Percentiles rank a stretch among this genome's conserved stretches.
Evolutionary conservation across 2,888 invertebrate species (phyloP).

Genomic region (Embidobia sp.): DNA sequence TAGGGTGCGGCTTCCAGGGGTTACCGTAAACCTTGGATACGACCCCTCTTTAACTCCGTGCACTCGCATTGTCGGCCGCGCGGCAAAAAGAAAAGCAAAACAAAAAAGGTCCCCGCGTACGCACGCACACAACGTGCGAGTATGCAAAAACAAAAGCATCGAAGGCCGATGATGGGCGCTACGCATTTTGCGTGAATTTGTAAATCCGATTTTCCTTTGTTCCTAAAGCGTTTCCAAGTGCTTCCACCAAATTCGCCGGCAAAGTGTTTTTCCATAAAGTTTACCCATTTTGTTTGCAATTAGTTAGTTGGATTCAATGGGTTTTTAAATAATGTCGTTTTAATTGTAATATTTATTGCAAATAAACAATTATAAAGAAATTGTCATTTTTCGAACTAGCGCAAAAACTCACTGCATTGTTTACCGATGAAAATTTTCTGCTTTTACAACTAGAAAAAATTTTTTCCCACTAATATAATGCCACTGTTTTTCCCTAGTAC

Average conservation of each 20-base stretch:
- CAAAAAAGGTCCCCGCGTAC: conserved; percentile 15
- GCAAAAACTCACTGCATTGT: too few species aligned
- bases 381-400: too few species aligned
- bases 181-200: conserved; percentile 48
- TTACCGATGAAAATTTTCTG: too few species aligned
- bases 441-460: too few species aligned
- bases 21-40: conserved; percentile 52
- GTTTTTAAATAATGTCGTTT: too few species aligned
- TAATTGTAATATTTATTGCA: too few species aligned
- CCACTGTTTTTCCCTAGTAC: too few species aligned
- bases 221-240: conserved; percentile 28
- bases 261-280: background rate
- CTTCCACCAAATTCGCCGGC: background rate
- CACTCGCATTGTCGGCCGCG: too few species aligned
- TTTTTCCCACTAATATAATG: too few species aligned
- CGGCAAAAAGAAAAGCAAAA: conserved; percentile 24
- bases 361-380: too few species aligned
- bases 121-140: background rate
- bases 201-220: conserved; percentile 50
- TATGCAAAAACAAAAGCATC: conserved; percentile 33
- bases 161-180: conserved; percentile 21
- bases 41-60: too few species aligned
- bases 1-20: conserved; percentile 62
- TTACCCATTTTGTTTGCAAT: background rate
- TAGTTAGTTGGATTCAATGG: background rate